Evolutionary conservation across 2,888 invertebrate genomes (phyloP).

Genomic region (Melanostoma scalare): DNA sequence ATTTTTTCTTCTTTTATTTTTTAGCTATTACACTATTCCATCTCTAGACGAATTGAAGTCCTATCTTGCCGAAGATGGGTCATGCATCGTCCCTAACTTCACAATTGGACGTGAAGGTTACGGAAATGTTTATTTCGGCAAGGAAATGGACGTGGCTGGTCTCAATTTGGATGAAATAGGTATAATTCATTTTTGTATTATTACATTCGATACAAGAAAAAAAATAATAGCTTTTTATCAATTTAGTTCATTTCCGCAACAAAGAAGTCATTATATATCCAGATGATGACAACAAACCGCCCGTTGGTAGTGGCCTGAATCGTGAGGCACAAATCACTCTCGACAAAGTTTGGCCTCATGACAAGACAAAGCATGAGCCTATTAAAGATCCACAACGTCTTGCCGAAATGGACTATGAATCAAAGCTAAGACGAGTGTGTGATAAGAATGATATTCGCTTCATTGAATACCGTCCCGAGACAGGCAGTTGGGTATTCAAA

Average conservation of each 20-base stretch:
- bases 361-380: slow-evolving; percentile 90
- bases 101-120: slow-evolving; percentile 94
- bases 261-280: slow-evolving; percentile 98
- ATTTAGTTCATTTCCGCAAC: slow-evolving; percentile 92
- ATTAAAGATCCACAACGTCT: slow-evolving; percentile 92
- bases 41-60: slow-evolving; percentile 90
- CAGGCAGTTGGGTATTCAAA: slow-evolving; percentile 98
- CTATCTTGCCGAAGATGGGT: slow-evolving; percentile 87
- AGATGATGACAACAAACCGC: slow-evolving; percentile 93
- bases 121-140: slow-evolving; percentile 94
- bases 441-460: slow-evolving; percentile 94
- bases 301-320: slow-evolving; percentile 93
- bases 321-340: slow-evolving; percentile 94
- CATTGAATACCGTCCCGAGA: slow-evolving; percentile 96
- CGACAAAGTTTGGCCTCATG: slow-evolving; percentile 95
- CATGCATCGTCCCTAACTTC: slow-evolving; percentile 92
- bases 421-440: slow-evolving; percentile 91
- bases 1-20: slow-evolving; percentile 9
- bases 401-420: slow-evolving; percentile 91
- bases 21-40: slow-evolving; percentile 93
- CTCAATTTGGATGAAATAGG: slow-evolving; percentile 93
- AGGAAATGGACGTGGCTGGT: slow-evolving; percentile 91
- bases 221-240: slow-evolving; percentile 74
- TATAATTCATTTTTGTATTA: slow-evolving; percentile 76
- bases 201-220: neutral